Conservation (phyloP, 2,888 invertebrate species). For the Drosophila rubida region DNA sequence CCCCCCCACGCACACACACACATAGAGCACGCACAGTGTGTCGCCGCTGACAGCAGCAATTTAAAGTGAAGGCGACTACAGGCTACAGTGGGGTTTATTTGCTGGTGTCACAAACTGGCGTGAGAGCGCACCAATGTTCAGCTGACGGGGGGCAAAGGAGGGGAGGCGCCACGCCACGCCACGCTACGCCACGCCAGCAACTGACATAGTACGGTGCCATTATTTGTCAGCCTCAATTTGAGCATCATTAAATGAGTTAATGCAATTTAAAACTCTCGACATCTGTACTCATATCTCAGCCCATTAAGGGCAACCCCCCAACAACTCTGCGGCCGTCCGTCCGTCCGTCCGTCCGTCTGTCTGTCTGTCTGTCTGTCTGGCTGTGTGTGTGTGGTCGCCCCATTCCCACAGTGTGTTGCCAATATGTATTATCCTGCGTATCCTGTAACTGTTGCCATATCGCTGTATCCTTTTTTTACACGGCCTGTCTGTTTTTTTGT, state of each 20-base stretch:
- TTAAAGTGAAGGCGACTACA: slow-evolving; percentile 60
- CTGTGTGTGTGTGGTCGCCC: slow-evolving; percentile 13
- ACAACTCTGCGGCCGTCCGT: background rate
- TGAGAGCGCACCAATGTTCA: slow-evolving; percentile 46
- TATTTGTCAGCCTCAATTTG: slow-evolving; percentile 69
- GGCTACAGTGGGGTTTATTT: slow-evolving; percentile 24
- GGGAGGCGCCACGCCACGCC: slow-evolving; percentile 41
- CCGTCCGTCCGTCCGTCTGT: too few relatives aligned
- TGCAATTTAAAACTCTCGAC: slow-evolving; percentile 74
- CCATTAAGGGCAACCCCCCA: slow-evolving; percentile 14
- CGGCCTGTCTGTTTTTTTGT: too few relatives aligned
- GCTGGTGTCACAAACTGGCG: slow-evolving; percentile 69
- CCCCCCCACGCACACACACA: slow-evolving; percentile 13
- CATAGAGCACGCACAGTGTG: slow-evolving; percentile 19
- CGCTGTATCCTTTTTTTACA: slow-evolving; percentile 40
- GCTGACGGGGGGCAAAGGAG: background rate
- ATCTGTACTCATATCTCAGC: slow-evolving; percentile 55
- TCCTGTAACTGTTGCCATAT: slow-evolving; percentile 40
- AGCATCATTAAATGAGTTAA: slow-evolving; percentile 76
- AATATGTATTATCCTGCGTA: slow-evolving; percentile 47
- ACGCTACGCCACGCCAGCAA: slow-evolving; percentile 35
- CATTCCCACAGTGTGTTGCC: slow-evolving; percentile 32
- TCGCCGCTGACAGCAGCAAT: slow-evolving; percentile 71
- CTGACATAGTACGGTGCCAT: slow-evolving; percentile 27
- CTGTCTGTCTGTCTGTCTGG: background rate